Conservation (phyloP, 2,797 vertebrate genomes). For the Scolopax bukidnonensis region DNA sequence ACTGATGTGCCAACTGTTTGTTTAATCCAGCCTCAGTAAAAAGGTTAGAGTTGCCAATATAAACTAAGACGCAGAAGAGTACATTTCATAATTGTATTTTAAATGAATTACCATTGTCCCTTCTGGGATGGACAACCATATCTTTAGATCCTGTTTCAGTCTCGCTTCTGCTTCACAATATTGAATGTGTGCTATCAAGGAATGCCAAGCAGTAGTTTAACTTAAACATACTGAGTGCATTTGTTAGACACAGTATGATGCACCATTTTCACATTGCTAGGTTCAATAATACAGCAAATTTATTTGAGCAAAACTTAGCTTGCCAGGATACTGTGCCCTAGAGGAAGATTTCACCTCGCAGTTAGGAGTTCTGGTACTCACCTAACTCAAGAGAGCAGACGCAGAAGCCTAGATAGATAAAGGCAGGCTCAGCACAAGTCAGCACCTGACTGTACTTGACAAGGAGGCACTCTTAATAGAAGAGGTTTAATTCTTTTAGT, state of each 20-base stretch:
- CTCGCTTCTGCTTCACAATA: not conserved
- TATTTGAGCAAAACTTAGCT: conserved; percentile 7
- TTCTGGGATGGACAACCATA: not conserved
- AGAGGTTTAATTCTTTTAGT: not conserved
- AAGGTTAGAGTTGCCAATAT: not conserved
- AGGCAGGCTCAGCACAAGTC: not conserved
- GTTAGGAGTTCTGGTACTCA: not conserved
- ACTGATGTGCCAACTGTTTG: not conserved
- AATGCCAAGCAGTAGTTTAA: not conserved
- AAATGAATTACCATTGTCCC: not conserved
- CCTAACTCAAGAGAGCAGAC: not conserved
- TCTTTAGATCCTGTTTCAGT: not conserved
- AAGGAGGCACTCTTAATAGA: not conserved
- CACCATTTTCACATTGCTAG: conserved; percentile 31
- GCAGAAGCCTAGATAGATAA: not conserved
- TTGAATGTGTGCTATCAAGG: not conserved
- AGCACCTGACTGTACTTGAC: not conserved
- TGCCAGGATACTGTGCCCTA: not conserved
- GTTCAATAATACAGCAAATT: not conserved
- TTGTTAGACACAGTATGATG: not conserved
- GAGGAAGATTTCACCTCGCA: not conserved
- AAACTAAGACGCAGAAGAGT: not conserved
- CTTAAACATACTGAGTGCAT: not conserved
- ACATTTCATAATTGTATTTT: not conserved
- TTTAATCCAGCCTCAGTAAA: not conserved